phyloP scores from a whole-genome alignment of 1,140 invertebrate genomes.

The Lepidurus packardi region DNA sequence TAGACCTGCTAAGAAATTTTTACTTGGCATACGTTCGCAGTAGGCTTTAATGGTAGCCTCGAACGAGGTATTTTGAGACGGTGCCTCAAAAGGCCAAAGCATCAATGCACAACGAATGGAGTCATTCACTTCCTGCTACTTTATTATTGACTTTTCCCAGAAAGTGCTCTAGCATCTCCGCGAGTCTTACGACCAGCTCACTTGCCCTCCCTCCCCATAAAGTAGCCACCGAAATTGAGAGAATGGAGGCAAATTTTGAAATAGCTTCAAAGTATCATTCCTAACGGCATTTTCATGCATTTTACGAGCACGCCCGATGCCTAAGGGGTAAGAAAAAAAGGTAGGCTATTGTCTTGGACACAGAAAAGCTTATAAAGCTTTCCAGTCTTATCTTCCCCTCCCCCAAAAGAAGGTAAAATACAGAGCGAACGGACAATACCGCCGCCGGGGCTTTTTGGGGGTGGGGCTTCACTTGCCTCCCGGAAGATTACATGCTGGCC shows the following conservation, averaged over 20 bases:
- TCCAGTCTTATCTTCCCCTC: neutral
- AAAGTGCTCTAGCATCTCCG: neutral
- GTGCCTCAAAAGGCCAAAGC: too few relatives aligned
- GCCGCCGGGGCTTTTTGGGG: neutral
- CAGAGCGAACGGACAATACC: neutral
- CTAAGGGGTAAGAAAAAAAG: neutral
- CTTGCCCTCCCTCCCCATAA: neutral
- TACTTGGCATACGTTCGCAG: too few relatives aligned
- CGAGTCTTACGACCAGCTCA: neutral
- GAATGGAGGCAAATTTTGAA: neutral
- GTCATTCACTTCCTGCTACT: neutral
- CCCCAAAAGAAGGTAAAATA: neutral
- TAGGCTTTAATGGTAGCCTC: too few relatives aligned
- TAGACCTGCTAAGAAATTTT: too few relatives aligned
- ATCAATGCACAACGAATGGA: too few relatives aligned
- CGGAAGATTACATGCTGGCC: constrained; percentile 14
- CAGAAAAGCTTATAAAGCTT: neutral
- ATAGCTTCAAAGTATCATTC: neutral
- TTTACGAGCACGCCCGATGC: neutral
- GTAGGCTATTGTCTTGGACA: neutral
- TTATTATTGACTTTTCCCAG: neutral
- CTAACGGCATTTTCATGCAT: neutral
- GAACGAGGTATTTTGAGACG: too few relatives aligned
- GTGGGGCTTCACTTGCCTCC: neutral
- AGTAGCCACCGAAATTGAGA: neutral